phyloP scores from a whole-genome alignment of 2,113 vertebrate species.

The Halcyon malimbica region DNA sequence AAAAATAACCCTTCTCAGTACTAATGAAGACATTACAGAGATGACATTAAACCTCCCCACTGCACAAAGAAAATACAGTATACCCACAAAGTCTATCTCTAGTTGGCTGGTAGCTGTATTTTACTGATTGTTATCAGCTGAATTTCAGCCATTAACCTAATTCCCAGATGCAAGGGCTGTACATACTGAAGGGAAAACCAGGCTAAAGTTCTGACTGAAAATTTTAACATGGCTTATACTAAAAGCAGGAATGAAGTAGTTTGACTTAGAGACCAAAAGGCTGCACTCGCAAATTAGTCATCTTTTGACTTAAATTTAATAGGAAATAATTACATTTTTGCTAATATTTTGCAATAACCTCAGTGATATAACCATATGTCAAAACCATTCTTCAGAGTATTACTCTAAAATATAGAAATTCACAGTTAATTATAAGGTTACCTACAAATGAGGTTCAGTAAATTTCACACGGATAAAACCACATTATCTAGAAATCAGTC shows the following conservation, averaged over 20 bases:
- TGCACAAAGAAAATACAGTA: not conserved
- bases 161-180: not conserved
- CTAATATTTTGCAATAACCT: not conserved
- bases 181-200: fast-evolving
- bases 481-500: not conserved
- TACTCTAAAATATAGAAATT: not conserved
- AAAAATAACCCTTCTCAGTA: not conserved
- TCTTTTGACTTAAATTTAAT: not conserved
- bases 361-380: not conserved
- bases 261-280: not conserved
- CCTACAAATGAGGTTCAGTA: not conserved
- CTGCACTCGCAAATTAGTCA: not conserved
- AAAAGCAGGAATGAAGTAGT: not conserved
- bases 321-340: not conserved
- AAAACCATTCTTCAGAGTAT: not conserved
- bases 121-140: not conserved
- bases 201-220: not conserved
- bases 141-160: not conserved
- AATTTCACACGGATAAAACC: not conserved
- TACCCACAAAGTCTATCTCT: not conserved
- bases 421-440: not conserved
- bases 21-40: not conserved
- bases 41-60: not conserved
- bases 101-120: not conserved
- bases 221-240: not conserved